These are phyloP conservation scores for Pipra filicauda DNA, from an alignment of 2,113 vertebrate species.

Conservation along the genomic window DNA sequence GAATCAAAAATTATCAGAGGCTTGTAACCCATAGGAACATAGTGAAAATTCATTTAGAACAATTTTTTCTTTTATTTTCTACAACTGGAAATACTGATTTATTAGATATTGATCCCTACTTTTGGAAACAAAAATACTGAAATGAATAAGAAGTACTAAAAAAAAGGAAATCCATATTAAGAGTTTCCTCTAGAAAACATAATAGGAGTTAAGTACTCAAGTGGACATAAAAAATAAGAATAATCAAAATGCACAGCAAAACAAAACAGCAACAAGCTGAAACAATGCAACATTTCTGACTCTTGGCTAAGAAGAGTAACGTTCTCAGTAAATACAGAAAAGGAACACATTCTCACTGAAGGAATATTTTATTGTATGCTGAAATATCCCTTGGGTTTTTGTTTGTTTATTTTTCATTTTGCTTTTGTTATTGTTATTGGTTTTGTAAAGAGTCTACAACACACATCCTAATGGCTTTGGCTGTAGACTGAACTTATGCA, in stretches of 20 bases:
- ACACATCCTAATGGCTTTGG: conserved; percentile 69
- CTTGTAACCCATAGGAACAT: conserved; percentile 40
- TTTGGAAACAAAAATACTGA: conserved; percentile 51
- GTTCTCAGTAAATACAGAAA: conserved; percentile 71
- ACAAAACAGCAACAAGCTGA: conserved; percentile 56
- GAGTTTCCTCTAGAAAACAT: conserved; percentile 72
- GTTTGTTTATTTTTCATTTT: background rate
- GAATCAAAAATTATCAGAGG: conserved; percentile 36
- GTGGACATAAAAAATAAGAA: conserved; percentile 62
- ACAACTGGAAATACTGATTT: conserved; percentile 65
- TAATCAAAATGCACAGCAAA: conserved; percentile 65
- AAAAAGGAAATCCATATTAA: conserved; percentile 64
- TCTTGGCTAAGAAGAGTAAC: conserved; percentile 55
- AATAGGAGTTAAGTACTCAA: conserved; percentile 65
- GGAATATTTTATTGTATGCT: conserved; percentile 50
- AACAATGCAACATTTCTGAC: conserved; percentile 62
- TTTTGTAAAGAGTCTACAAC: conserved; percentile 37
- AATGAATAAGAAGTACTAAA: conserved; percentile 69
- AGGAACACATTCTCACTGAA: conserved; percentile 76
- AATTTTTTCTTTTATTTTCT: conserved; percentile 63
- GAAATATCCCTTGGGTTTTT: conserved; percentile 53
- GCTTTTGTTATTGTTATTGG: background rate
- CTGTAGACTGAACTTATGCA: conserved; percentile 70
- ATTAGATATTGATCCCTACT: conserved; percentile 35
- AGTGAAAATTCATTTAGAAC: conserved; percentile 59